These are phyloP conservation scores for Cartodere bifasciata DNA, from an alignment of 2,888 invertebrate genomes.

Conservation along the genomic window DNA sequence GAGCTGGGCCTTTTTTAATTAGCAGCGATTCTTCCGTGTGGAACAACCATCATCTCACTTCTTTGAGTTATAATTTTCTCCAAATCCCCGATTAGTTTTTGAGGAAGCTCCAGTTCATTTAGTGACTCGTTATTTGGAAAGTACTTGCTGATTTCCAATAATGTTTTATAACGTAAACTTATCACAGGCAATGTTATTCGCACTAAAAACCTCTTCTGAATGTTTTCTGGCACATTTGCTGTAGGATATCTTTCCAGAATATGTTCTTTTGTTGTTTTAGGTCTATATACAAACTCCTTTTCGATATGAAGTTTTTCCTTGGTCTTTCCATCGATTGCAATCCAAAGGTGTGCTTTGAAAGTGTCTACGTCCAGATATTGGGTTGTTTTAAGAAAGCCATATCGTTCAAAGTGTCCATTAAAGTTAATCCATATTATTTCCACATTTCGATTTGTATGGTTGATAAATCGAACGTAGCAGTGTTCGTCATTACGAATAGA, in stretches of 20 bases:
- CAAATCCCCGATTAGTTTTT: conserved; percentile 33
- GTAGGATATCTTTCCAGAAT: conserved; percentile 16
- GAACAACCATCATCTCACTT: too few species aligned
- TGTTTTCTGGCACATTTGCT: conserved; percentile 15
- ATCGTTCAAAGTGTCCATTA: conserved; percentile 47
- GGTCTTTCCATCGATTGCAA: conserved; percentile 59
- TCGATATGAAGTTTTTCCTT: conserved; percentile 52
- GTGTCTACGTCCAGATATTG: conserved; percentile 54
- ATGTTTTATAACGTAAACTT: conserved; percentile 35
- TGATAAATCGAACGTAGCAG: conserved; percentile 48
- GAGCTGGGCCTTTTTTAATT: too few species aligned
- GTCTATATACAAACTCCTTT: conserved; percentile 35
- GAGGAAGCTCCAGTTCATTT: conserved; percentile 35
- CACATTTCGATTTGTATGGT: conserved; percentile 40
- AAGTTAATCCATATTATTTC: conserved; percentile 71
- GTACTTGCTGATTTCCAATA: conserved; percentile 32
- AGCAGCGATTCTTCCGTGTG: too few species aligned
- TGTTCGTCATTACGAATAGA: conserved; percentile 1
- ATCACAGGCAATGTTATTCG: conserved; percentile 42
- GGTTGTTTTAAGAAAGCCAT: conserved; percentile 44
- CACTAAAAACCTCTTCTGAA: conserved; percentile 31
- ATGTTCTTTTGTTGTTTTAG: conserved; percentile 30
- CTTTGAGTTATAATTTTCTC: conserved; percentile 19
- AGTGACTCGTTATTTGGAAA: conserved; percentile 30
- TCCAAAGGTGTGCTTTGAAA: conserved; percentile 73